Evolutionary conservation across 2,888 invertebrate species (phyloP).

Genomic region (Eremobia ochroleuca): DNA sequence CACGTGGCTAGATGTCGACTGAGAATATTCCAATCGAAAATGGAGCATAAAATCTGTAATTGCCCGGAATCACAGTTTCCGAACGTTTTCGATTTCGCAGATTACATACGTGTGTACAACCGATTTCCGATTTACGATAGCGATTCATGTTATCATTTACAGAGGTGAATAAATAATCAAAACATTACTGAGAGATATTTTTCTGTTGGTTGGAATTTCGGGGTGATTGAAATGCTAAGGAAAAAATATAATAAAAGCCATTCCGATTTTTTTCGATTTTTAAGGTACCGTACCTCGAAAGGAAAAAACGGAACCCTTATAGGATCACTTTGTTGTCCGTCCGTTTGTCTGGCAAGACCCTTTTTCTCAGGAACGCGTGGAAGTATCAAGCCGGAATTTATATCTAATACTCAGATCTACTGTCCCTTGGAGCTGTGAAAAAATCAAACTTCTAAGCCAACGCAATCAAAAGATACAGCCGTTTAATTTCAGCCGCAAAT

Average conservation of each 20-base stretch:
- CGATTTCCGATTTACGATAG: constrained; percentile 83
- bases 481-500: too few relatives aligned
- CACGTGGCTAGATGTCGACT: constrained; percentile 57
- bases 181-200: constrained; percentile 19
- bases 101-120: constrained; percentile 80
- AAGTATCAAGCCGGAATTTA: too few relatives aligned
- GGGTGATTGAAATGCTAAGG: background rate
- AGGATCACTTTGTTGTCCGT: too few relatives aligned
- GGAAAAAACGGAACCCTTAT: too few relatives aligned
- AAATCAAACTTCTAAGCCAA: too few relatives aligned
- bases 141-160: constrained; percentile 78
- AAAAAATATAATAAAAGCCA: background rate
- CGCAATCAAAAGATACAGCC: too few relatives aligned
- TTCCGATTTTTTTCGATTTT: background rate
- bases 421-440: too few relatives aligned
- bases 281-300: too few relatives aligned
- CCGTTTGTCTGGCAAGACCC: too few relatives aligned
- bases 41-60: constrained; percentile 76
- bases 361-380: too few relatives aligned
- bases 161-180: constrained; percentile 49
- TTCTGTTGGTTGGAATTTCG: background rate
- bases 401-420: too few relatives aligned
- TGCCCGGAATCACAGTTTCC: constrained; percentile 77
- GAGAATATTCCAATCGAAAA: constrained; percentile 69
- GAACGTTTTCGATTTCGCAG: constrained; percentile 81